These are phyloP conservation scores for Unio pictorum DNA, from an alignment of 2,888 invertebrate species.

Conservation along the genomic window DNA sequence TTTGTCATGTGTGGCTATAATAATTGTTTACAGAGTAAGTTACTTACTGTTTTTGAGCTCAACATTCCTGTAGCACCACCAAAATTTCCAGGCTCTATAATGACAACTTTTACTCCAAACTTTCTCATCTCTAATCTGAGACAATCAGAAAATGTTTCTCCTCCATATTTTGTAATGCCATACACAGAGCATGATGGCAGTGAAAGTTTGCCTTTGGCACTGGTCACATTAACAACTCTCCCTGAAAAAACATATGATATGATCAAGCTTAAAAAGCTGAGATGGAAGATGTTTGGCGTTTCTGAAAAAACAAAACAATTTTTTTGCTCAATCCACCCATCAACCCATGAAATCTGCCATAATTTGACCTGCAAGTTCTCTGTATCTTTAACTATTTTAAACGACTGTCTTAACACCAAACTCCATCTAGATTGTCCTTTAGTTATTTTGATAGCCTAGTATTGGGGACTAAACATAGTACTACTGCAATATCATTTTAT, in stretches of 20 bases:
- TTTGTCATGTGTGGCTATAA: no score
- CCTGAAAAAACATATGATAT: constrained; percentile 47
- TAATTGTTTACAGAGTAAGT: background rate
- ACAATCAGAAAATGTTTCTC: constrained; percentile 60
- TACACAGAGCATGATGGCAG: constrained; percentile 53
- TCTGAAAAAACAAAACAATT: background rate
- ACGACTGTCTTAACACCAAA: no score
- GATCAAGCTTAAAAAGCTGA: background rate
- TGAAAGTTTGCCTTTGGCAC: constrained; percentile 68
- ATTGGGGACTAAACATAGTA: no score
- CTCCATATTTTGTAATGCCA: constrained; percentile 58
- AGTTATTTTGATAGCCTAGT: no score
- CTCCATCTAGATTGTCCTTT: no score
- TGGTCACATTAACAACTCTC: constrained; percentile 70
- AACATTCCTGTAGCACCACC: constrained; percentile 68
- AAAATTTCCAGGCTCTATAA: constrained; percentile 64
- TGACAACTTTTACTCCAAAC: constrained; percentile 59
- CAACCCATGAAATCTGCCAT: no score
- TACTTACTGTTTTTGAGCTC: constrained; percentile 48
- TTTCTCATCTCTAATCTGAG: constrained; percentile 59
- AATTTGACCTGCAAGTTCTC: no score
- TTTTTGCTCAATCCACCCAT: background rate
- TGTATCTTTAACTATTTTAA: no score
- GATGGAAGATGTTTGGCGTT: background rate
- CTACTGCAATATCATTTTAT: no score